Evolutionary conservation across 2,113 vertebrate genomes (phyloP), one percentile per base, ranked within the genome.

Genomic region (Ceuthmochares aereus): DNA sequence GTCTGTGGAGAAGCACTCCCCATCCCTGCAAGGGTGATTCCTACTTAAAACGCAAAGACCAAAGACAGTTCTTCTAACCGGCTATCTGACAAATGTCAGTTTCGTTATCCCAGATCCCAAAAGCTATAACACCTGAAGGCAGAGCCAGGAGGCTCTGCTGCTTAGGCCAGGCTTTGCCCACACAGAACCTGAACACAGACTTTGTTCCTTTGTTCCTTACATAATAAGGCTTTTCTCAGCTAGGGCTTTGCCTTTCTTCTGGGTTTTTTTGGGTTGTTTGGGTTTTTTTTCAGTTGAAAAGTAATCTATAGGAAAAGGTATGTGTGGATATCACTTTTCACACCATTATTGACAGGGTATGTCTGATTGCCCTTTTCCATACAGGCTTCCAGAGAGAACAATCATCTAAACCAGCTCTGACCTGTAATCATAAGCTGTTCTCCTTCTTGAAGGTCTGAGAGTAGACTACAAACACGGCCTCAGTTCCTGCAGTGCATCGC

Each of bases 241-340:
- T 25, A 56, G 6, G 7, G 6, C 0, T 0, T 7, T 60, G 9
- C 6, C 2, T 7, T 58, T 12, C 52, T 9, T 15, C 12, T 40
- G 12, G 40, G 40, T n/a, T n/a, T n/a, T n/a, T n/a, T n/a, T n/a
- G n/a, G n/a, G n/a, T n/a, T n/a, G n/a, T n/a, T n/a, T n/a, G n/a
- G n/a, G 9, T 40, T 40, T 40, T 5, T 22, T 45, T 10, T 5
- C 13, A 2, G 4, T 42, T 72, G 26, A 64, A 87, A 92, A 60
- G 6, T 7, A 62, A 7, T 29, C 56, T 69, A 10, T 11, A 58
- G 42, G 36, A 67, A 70, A 69, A 52, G 2, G 3, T 18, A 54
- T 43, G 15, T 21, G 54, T 21, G 6, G 18, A 29, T 59, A 63
- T n/a, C 18, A 49, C 7, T 88, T 78, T 67, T 75, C 36, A 63